Evolutionary conservation across 2,888 invertebrate species (phyloP).

Genomic region (Caenorhabditis sp.): DNA sequence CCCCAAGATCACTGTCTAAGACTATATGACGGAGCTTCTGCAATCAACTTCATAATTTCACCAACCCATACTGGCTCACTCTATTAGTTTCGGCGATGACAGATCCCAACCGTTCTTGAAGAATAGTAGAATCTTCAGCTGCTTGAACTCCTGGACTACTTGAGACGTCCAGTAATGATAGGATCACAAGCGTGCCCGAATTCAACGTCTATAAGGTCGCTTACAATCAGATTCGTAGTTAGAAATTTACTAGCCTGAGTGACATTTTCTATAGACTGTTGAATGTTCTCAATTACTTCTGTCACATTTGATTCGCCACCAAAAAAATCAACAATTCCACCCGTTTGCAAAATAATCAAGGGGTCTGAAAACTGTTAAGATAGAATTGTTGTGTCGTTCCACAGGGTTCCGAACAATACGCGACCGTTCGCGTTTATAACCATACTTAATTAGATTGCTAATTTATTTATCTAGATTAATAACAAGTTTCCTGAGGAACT

Average conservation of each 20-base stretch:
- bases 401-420: too few relatives aligned
- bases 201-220: conserved; percentile 56
- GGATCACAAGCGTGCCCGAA: conserved; percentile 67
- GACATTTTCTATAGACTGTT: conserved; percentile 62
- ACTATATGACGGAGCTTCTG: conserved; percentile 68
- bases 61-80: conserved; percentile 17
- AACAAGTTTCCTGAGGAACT: too few relatives aligned
- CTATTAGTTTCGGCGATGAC: conserved; percentile 67
- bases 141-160: conserved; percentile 69
- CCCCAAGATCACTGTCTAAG: conserved; percentile 65
- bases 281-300: conserved; percentile 65
- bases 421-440: too few relatives aligned
- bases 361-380: conserved; percentile 55
- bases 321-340: conserved; percentile 73
- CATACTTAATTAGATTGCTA: too few relatives aligned
- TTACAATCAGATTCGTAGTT: neutral
- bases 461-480: too few relatives aligned
- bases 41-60: neutral
- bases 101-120: conserved; percentile 60
- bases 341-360: conserved; percentile 70
- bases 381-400: too few relatives aligned
- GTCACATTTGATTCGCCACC: conserved; percentile 67
- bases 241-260: conserved; percentile 43
- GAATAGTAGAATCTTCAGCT: conserved; percentile 65
- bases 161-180: conserved; percentile 67